Percentiles rank a stretch among this genome's conserved stretches.
Evolutionary conservation across 1,140 invertebrate genomes (phyloP).

Genomic region (Zophobas atratus): DNA sequence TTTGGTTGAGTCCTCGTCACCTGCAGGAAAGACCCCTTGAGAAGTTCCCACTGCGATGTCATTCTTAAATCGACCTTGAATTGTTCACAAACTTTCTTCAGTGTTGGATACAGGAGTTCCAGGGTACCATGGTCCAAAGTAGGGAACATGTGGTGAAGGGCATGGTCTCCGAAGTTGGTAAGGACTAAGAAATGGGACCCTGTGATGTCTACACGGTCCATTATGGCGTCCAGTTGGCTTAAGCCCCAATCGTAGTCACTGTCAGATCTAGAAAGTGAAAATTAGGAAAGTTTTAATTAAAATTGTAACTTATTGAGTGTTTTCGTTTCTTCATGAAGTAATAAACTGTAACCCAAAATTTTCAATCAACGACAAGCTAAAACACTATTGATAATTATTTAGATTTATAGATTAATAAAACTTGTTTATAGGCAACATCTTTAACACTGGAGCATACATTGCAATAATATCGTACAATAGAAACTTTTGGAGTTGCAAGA

Average conservation of each 20-base stretch:
- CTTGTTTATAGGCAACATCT: no score
- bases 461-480: no score
- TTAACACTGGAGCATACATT: no score
- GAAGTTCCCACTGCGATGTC: constrained; percentile 73
- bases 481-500: no score
- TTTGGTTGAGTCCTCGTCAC: constrained; percentile 68
- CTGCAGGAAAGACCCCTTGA: constrained; percentile 80
- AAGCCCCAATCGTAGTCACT: constrained; percentile 80
- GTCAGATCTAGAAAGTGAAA: neutral
- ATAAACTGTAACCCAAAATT: no score
- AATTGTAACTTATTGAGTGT: no score
- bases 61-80: constrained; percentile 75
- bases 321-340: no score
- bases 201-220: constrained; percentile 81
- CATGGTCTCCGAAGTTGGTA: constrained; percentile 84
- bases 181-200: constrained; percentile 78
- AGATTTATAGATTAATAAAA: no score
- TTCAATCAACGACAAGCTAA: no score
- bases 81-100: constrained; percentile 79
- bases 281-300: neutral
- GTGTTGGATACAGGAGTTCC: constrained; percentile 75
- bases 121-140: constrained; percentile 84
- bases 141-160: constrained; percentile 86
- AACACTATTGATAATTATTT: no score
- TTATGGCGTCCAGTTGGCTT: constrained; percentile 82